Base-by-base conservation (phyloP, 2,888 invertebrate genomes). In the Geotrupes spiniger region DNA sequence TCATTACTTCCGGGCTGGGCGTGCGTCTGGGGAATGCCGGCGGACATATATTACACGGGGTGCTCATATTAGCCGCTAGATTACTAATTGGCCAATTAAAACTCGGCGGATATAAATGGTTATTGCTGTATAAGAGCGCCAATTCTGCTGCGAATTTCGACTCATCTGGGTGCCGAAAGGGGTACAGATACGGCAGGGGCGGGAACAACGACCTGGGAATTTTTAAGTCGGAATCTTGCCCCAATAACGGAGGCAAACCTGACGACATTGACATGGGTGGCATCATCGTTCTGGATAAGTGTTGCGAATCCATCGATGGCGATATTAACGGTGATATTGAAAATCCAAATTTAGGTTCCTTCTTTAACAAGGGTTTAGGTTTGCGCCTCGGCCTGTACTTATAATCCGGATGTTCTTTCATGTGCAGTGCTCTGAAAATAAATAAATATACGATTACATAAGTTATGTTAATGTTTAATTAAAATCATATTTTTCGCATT, bases 381-480 rank as follows among this genome's bases (percentile, higher is more conserved):
- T 92, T 92, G 64, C 92, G 78, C 44, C 92, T 78, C 8, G 92
- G 92, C 36, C 92, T 81, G 76, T 92, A 92, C 74, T 92, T 92
- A 79, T 92, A 92, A 75, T 92, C 92, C 4, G 92, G 92, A 65
- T 92, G 92, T 69, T 92, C 92, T 74, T 91, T 92, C 92, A 92
- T 92, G 78, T 92, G 92, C 8, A 92, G 79, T 27, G 92, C 91
- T 71, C 92, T 92, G 81, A 16, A 76, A 76, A 48, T 60, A 62
- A 64, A 60, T 56, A 42, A 51, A 48, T 42, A 16, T 2, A 42
- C 41, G 41, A 36, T 21, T 4, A 21, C 21, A n/a, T n/a, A n/a
- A n/a, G n/a, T n/a, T 39, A 10, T 21, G 15, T 4, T 16, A 15
- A 38, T 38, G 8, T 16, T 12, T 15, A 12, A 11, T 9, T 10